Base-by-base conservation (phyloP, 2,888 invertebrate genomes). In the Ophion ellenae region DNA sequence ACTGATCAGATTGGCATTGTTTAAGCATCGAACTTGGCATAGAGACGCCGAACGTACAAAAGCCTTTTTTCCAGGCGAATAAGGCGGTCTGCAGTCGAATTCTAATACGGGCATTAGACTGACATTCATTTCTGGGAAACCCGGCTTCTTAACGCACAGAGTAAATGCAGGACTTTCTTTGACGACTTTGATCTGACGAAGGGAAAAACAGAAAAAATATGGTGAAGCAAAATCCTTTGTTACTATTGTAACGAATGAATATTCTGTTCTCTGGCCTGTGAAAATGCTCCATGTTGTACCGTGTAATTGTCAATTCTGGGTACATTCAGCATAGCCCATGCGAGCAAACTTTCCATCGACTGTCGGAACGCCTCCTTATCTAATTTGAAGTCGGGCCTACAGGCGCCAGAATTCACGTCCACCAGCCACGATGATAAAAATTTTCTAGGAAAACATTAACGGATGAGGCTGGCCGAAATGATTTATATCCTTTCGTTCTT, bases 131-230 rank as follows among this genome's bases (percentile, higher is more conserved):
- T 45, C 59, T 11, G 71, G 53, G 4, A n/a, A n/a, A 0, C 86
- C 84, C 64, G 94, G 94, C 28, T 91, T 87, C 5, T 91, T 80
- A 17, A 96, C 89, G 81, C 92, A 93, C 7, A 96, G 87, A 0
- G 96, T 96, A 88, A 95, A 95, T 3, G 96, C 96, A 0, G 96
- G 96, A 0, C 95, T 95, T 0, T 94, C 93, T 87, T 95, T 95
- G 73, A 89, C 94, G 78, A 94, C 93, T 3, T 86, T 93, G 57
- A 95, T 89, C 88, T 94, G 74, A 80, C 32, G 32, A 0, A 32
- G 0, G 4, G 4, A 95, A 63, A 32, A 40, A 17, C 32, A 4
- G 32, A 36, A 59, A 83, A 53, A 17, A n/a, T n/a, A n/a, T 40
- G 7, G 32, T n/a, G 17, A 17, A 11, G 6, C n/a, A n/a, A 17